Evolutionary conservation across 2,797 vertebrate species (phyloP), one percentile per base, ranked within the genome.

Genomic region (Acrocephalus scirpaceus): DNA sequence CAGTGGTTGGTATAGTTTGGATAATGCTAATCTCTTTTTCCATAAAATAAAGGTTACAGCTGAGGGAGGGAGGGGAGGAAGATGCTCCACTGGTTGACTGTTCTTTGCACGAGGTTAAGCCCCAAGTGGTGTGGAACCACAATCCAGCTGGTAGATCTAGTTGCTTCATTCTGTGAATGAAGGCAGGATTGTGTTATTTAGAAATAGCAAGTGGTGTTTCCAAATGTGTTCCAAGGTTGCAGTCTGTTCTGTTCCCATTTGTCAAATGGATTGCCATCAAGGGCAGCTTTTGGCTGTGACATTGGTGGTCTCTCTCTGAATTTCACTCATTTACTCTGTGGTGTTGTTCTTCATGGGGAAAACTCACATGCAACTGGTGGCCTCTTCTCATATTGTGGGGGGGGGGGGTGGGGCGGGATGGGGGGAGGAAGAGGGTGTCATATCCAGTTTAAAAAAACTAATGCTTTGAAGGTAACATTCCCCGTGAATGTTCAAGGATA

Each of bases 241-340:
- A 16, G 66, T 40, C 40, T 66, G 18, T 25, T 67, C n/a, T 54
- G 3, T 47, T 78, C 18, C 17, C 5, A 0, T 65, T 61, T 72
- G 16, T 78, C 58, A 47, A 5, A 34, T 34, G 16, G 19, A 7
- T 67, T 93, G 66, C 22, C 20, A 10, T 40, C 17, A 71, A 4
- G 34, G 65, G 13, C 62, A 81, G 21, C 21, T 19, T 83, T 64
- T 83, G 53, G 20, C 29, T 77, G 26, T 34, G 53, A 6, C 62
- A 16, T 7, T 61, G 47, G 34, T 87, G 36, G 8, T 25, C 22
- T 62, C 7, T 7, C n/a, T 51, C 56, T 57, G 56, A 64, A 32
- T 80, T 85, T 66, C n/a, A 15, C 4, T 38, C 5, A 2, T 73
- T 58, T 76, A 36, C 30, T 54, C 42, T 1, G 0, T 5, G 9